Evolutionary conservation across 2,888 invertebrate genomes (phyloP), one percentile per base, ranked within the genome.

Genomic region (Archaeoteleia sp.): DNA sequence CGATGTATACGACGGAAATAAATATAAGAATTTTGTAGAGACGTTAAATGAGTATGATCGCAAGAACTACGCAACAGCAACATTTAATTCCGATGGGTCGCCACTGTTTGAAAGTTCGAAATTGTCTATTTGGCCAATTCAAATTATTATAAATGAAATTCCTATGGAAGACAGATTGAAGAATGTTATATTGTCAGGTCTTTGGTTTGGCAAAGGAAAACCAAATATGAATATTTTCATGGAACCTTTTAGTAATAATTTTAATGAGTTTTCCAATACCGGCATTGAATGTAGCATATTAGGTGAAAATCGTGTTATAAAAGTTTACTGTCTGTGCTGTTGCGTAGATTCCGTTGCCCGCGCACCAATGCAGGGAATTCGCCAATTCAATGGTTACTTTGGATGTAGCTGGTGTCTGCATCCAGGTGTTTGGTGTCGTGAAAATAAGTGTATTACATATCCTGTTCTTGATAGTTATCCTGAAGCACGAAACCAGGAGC

Each of bases 41-140:
- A 43, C 53, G 1, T 46, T 62, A 13, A 13, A 27, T 14, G 37
- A 51, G 25, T 7, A 27, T 6, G 40, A 54, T 25, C 27, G 29
- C 13, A 35, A 66, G n/a, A 10, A 39, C 9, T 68, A 53, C 14
- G 61, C 40, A 1, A 60, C 60, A 8, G 25, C 35, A 13, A 45
- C 13, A 10, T 65, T 71, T 12, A 67, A 67, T 12, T 49, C 55
- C 9, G 70, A 70, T 25, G 67, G 66, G 5, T 48, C 49, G 1
- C 70, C 67, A 17, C 8, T 70, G 35, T 67, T 70, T 43, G 29
- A 67, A 14, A 55, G 48, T 17, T 60, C 63, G 2, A 42, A 27
- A 1, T 65, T 10, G 35, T 49, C 54, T 10, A 55, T 67, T 13
- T 70, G 67, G 67, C 63, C 67, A n/a, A n/a, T n/a, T n/a, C 40